phyloP scores from a whole-genome alignment of 2,888 invertebrate genomes.

The Polydesmus complanatus region DNA sequence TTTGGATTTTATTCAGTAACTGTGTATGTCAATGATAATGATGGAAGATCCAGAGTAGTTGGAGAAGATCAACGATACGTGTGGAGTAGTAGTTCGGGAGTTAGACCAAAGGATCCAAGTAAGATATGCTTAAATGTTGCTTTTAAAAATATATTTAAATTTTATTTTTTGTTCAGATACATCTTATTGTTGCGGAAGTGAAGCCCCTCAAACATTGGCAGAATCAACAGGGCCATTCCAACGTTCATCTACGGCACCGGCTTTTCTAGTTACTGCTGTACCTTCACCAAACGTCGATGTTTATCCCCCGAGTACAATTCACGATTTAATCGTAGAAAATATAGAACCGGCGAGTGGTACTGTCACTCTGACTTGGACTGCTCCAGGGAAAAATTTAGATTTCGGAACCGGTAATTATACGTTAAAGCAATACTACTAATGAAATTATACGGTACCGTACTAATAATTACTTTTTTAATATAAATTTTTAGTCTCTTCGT shows the following conservation, averaged over 20 bases:
- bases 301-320: constrained; percentile 38
- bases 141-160: not conserved
- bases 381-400: constrained; percentile 38
- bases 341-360: constrained; percentile 37
- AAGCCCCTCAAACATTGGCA: constrained; percentile 23
- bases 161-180: constrained; percentile 8
- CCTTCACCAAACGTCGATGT: constrained; percentile 28
- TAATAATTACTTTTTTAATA: not conserved
- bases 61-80: not conserved
- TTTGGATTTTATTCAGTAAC: constrained; percentile 28
- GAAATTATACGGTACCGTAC: not conserved
- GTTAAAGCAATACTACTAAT: not conserved
- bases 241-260: constrained; percentile 38
- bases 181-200: constrained; percentile 39
- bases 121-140: not conserved
- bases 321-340: constrained; percentile 39
- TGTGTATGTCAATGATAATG: constrained; percentile 26
- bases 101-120: constrained; percentile 7
- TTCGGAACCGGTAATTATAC: constrained; percentile 26
- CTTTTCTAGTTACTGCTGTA: constrained; percentile 33
- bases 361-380: constrained; percentile 43
- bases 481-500: constrained; percentile 8
- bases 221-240: constrained; percentile 37
- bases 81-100: constrained; percentile 2
- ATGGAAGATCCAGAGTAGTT: constrained; percentile 22